phyloP scores from a whole-genome alignment of 1,140 invertebrate species.

The Drosophila albomicans region DNA sequence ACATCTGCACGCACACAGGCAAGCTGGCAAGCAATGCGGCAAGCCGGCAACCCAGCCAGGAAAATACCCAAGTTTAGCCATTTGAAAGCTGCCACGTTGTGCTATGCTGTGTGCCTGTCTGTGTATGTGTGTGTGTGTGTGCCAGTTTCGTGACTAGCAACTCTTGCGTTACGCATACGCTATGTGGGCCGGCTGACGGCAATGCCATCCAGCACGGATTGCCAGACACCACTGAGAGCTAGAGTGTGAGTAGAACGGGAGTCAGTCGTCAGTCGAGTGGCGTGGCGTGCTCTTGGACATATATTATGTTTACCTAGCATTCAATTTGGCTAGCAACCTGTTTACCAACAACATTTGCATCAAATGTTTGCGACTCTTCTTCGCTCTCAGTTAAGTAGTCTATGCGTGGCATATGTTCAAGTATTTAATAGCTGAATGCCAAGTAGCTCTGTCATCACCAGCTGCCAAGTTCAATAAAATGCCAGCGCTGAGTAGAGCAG shows the following conservation, averaged over 20 bases:
- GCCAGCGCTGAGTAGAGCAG: not conserved
- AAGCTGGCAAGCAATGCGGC: not conserved
- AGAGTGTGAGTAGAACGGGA: conserved; percentile 6
- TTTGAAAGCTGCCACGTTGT: conserved; percentile 49
- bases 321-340: conserved; percentile 58
- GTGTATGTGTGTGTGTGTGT: too few relatives aligned
- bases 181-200: conserved; percentile 41
- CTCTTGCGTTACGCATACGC: conserved; percentile 74
- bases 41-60: conserved; percentile 13
- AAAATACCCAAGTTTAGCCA: conserved; percentile 28
- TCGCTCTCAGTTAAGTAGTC: not conserved
- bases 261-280: conserved; percentile 15
- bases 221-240: conserved; percentile 13
- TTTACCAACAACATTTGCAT: conserved; percentile 49
- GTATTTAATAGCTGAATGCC: conserved; percentile 67
- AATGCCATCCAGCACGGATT: conserved; percentile 41
- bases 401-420: conserved; percentile 62
- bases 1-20: conserved; percentile 68
- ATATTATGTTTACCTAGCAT: conserved; percentile 60
- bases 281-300: conserved; percentile 34
- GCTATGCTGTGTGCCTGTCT: conserved; percentile 50
- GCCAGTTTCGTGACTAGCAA: conserved; percentile 67
- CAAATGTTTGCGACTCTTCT: conserved; percentile 34
- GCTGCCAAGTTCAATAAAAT: conserved; percentile 61
- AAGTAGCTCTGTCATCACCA: conserved; percentile 46